Conservation (phyloP, 2,113 vertebrate species). For the Peucedramus taeniatus region DNA sequence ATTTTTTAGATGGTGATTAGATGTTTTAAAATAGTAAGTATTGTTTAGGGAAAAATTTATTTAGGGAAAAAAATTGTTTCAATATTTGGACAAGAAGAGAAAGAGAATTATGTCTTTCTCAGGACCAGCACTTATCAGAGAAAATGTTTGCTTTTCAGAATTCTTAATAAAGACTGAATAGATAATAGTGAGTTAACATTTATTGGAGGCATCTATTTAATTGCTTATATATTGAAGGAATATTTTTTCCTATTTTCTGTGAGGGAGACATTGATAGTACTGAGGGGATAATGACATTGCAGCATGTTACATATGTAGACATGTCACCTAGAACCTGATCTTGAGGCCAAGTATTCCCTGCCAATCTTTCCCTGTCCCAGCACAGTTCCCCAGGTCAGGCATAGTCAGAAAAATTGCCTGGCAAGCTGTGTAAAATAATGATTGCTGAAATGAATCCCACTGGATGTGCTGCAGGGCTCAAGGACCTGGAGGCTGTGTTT, state of each 20-base stretch:
- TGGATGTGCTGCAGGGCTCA: neutral
- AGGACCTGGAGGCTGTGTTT: neutral
- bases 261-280: neutral
- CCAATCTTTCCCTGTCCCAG: neutral
- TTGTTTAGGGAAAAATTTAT: neutral
- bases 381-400: neutral
- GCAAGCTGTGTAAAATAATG: neutral
- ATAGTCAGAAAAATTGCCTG: neutral
- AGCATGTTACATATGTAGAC: neutral
- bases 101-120: neutral
- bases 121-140: neutral
- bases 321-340: neutral
- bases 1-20: neutral
- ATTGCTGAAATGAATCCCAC: neutral
- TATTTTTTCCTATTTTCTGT: fast-evolving
- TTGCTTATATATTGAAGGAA: neutral
- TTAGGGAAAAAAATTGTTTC: neutral
- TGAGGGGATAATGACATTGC: neutral
- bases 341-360: neutral
- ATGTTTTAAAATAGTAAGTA: neutral
- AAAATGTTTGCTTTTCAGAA: neutral
- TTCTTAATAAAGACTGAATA: neutral
- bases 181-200: neutral
- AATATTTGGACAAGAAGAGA: neutral
- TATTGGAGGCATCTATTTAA: neutral